These are phyloP conservation scores for Galeopterus variegatus DNA, from an alignment of 2,113 vertebrate genomes.

Conservation along the genomic window DNA sequence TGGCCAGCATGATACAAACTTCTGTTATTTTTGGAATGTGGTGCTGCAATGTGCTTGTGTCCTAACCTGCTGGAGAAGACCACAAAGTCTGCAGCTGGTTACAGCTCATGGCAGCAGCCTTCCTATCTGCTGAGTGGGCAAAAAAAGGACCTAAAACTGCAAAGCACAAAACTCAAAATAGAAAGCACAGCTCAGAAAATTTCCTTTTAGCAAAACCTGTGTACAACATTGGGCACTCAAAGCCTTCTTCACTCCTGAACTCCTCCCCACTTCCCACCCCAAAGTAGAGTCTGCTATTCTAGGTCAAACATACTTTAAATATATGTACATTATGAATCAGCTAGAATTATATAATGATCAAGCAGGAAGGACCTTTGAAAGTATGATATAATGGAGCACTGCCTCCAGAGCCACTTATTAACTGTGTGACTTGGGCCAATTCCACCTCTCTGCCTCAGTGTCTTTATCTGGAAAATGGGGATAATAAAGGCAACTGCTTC, in stretches of 20 bases:
- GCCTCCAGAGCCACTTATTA: slow-evolving; percentile 22
- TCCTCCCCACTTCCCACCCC: not conserved
- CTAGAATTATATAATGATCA: slow-evolving; percentile 65
- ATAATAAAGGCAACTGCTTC: slow-evolving; percentile 12
- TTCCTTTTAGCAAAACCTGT: not conserved
- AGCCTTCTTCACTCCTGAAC: not conserved
- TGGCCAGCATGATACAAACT: not conserved
- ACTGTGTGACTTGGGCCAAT: not conserved
- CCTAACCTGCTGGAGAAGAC: not conserved
- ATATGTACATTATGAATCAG: slow-evolving; percentile 66
- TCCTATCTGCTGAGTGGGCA: slow-evolving; percentile 30
- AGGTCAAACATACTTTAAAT: slow-evolving; percentile 71
- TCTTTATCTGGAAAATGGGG: slow-evolving; percentile 48
- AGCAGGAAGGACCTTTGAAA: slow-evolving; percentile 48
- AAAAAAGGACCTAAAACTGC: not conserved
- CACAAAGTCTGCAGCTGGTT: not conserved
- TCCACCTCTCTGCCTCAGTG: not conserved
- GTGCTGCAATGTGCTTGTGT: not conserved
- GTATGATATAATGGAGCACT: slow-evolving; percentile 9
- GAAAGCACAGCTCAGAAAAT: not conserved
- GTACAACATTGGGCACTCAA: not conserved
- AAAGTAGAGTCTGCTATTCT: slow-evolving; percentile 33
- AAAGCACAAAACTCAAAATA: not conserved
- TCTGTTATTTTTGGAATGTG: slow-evolving; percentile 49
- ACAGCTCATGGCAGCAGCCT: not conserved